Percentiles rank a stretch among this genome's conserved stretches.
Evolutionary conservation across 2,888 invertebrate genomes (phyloP).

Genomic region (Pammene aurita): DNA sequence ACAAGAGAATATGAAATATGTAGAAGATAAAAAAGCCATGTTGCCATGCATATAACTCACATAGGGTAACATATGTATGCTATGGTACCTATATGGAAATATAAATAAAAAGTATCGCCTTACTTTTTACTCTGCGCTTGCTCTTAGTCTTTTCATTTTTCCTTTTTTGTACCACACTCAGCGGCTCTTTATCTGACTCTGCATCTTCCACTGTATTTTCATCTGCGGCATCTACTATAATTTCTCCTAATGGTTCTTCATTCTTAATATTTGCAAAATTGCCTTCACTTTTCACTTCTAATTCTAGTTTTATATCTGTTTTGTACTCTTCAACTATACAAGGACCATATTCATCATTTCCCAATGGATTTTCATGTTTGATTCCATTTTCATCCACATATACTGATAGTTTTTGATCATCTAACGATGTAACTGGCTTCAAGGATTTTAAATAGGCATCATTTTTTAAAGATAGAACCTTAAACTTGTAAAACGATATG

Average conservation of each 20-base stretch:
- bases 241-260: background rate
- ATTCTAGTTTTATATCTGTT: conserved; percentile 48
- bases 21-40: too few species aligned
- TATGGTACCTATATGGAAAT: too few species aligned
- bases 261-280: conserved; percentile 42
- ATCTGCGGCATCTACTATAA: conserved; percentile 36
- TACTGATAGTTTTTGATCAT: conserved; percentile 48
- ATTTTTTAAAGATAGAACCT: conserved; percentile 62
- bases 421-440: conserved; percentile 29
- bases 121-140: background rate
- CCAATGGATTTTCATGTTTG: conserved; percentile 41
- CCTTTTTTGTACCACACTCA: conserved; percentile 59
- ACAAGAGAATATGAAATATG: too few species aligned
- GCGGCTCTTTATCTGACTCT: conserved; percentile 65
- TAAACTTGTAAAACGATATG: conserved; percentile 64
- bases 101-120: background rate
- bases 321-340: conserved; percentile 44
- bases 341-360: conserved; percentile 32
- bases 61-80: too few species aligned
- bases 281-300: conserved; percentile 40
- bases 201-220: conserved; percentile 43
- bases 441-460: conserved; percentile 57
- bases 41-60: too few species aligned
- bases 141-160: conserved; percentile 53
- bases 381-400: conserved; percentile 39